A percentile compares a stretch with the other conserved stretches of the same genome.
Conservation (phyloP, 2,797 vertebrate species). For the Gymnoscopelus braueri region DNA sequence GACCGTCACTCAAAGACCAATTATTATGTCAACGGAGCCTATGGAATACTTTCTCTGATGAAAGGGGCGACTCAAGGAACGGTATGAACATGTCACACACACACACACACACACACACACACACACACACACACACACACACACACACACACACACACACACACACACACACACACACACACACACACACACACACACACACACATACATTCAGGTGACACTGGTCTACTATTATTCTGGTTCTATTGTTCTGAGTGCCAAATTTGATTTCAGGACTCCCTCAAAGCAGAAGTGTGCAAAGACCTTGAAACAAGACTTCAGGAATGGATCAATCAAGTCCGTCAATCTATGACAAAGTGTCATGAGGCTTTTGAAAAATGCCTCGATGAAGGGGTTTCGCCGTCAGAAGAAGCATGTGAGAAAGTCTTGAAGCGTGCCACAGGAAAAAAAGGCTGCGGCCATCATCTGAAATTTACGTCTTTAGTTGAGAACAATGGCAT, state of each 20-base stretch:
- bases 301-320: constrained; percentile 1
- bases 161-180: too few relatives aligned
- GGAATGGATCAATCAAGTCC: not conserved
- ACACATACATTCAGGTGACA: too few relatives aligned
- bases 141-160: too few relatives aligned
- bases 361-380: constrained; percentile 6
- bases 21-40: constrained; percentile 52
- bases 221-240: not conserved
- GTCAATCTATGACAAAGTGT: not conserved
- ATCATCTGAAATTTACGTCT: not conserved
- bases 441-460: rapidly evolving
- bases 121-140: too few relatives aligned
- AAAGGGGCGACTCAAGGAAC: constrained; percentile 19
- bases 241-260: too few relatives aligned
- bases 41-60: constrained; percentile 60
- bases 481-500: constrained; percentile 3
- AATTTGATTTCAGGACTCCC: constrained; percentile 30
- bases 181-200: too few relatives aligned
- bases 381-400: constrained; percentile 32
- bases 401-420: constrained; percentile 25
- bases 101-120: too few relatives aligned
- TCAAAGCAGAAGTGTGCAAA: constrained; percentile 2
- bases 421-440: not conserved
- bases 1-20: constrained; percentile 35
- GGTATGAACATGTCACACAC: not conserved